Percentiles rank a stretch among this genome's conserved stretches.
These are phyloP conservation scores for Metalampra italica DNA, from an alignment of 2,888 invertebrate species.

Conservation along the genomic window DNA sequence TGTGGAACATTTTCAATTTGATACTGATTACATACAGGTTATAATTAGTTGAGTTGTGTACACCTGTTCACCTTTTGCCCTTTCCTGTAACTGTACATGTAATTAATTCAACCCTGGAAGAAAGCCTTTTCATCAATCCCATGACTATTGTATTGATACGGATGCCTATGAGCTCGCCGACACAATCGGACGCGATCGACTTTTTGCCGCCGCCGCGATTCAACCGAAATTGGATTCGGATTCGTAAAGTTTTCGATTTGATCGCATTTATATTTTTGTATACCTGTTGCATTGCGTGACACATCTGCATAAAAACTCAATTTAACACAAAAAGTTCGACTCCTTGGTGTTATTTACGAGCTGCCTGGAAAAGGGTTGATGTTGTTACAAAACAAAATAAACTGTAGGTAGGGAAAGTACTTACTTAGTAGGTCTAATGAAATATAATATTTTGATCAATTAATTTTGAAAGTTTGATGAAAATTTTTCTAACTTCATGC, in stretches of 20 bases:
- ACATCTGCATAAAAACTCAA: slow-evolving; percentile 15
- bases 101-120: slow-evolving; percentile 61
- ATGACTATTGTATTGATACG: slow-evolving; percentile 68
- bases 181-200: slow-evolving; percentile 58
- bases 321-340: too few species aligned
- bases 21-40: too few species aligned
- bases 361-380: background rate
- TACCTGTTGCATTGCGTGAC: slow-evolving; percentile 14
- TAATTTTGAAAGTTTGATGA: too few species aligned
- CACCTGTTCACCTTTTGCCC: slow-evolving; percentile 51
- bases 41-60: too few species aligned
- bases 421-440: too few species aligned
- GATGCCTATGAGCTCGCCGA: slow-evolving; percentile 54
- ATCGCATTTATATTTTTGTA: slow-evolving; percentile 15
- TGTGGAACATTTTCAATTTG: too few species aligned
- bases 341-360: background rate
- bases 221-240: slow-evolving; percentile 68
- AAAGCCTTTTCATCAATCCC: slow-evolving; percentile 34
- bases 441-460: too few species aligned
- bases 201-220: slow-evolving; percentile 63
- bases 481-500: too few species aligned
- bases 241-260: slow-evolving; percentile 44
- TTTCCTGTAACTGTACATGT: slow-evolving; percentile 44
- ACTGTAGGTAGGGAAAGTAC: too few species aligned
- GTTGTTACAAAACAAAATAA: background rate